A percentile compares a stretch with the other conserved stretches of the same genome.
Conservation (phyloP, 2,888 invertebrate species). For the Clusia tigrina region DNA sequence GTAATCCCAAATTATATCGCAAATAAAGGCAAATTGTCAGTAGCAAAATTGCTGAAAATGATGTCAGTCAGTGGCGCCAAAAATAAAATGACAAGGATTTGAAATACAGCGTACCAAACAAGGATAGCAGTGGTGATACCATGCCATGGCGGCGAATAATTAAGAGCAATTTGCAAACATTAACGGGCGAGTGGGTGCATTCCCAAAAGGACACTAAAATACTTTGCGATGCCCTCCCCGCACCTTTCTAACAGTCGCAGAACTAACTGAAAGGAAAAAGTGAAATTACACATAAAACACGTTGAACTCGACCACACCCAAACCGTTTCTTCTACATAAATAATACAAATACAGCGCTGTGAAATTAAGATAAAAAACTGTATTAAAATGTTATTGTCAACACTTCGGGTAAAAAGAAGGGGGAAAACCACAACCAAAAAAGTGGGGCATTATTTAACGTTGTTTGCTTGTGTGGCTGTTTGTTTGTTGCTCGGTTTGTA, state of each 20-base stretch:
- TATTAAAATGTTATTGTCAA: background rate
- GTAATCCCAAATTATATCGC: constrained; percentile 3
- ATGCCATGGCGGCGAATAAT: background rate
- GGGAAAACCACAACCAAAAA: too few relatives aligned
- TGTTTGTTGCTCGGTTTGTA: background rate
- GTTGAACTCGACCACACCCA: background rate
- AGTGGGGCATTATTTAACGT: constrained; percentile 3
- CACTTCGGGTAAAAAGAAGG: too few relatives aligned
- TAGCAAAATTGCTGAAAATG: background rate
- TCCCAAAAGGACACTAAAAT: background rate
- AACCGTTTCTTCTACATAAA: background rate
- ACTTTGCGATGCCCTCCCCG: background rate
- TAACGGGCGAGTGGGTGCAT: background rate
- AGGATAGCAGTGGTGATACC: background rate
- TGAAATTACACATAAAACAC: background rate
- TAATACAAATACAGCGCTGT: background rate
- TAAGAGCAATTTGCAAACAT: background rate
- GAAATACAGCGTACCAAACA: too few relatives aligned
- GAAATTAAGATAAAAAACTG: background rate
- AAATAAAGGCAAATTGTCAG: background rate
- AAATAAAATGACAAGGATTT: too few relatives aligned
- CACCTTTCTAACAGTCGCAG: too few relatives aligned
- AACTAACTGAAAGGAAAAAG: background rate
- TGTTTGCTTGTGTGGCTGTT: background rate
- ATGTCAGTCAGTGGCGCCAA: background rate